A percentile compares a stretch with the other conserved stretches of the same genome.
These are phyloP conservation scores for Alcedo quadribrachys DNA, from an alignment of 2,797 vertebrate species.

Conservation along the genomic window DNA sequence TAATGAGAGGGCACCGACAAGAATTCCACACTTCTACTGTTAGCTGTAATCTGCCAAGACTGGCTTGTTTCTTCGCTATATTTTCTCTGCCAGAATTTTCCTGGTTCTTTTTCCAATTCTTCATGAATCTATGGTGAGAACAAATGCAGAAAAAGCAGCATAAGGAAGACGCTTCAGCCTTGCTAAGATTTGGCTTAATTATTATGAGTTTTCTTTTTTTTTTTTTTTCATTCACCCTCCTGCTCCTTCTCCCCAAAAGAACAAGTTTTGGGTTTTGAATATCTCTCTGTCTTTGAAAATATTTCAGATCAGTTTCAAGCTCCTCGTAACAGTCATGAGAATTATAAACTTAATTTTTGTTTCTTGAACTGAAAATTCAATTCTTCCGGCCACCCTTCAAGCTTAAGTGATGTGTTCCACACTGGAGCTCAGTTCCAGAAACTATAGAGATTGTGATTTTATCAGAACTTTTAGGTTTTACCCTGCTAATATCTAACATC, in stretches of 20 bases:
- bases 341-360: neutral
- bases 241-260: slow-evolving; percentile 53
- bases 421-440: neutral
- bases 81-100: slow-evolving; percentile 70
- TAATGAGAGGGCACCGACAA: slow-evolving; percentile 62
- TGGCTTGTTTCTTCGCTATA: slow-evolving; percentile 49
- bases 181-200: slow-evolving; percentile 67
- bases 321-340: neutral
- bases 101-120: slow-evolving; percentile 65
- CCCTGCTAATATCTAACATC: neutral
- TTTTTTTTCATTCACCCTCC: slow-evolving; percentile 42
- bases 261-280: slow-evolving; percentile 37
- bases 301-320: slow-evolving; percentile 22
- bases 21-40: slow-evolving; percentile 62
- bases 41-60: slow-evolving; percentile 68
- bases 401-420: neutral
- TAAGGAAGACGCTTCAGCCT: slow-evolving; percentile 62
- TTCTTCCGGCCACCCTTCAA: neutral
- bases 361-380: neutral
- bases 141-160: slow-evolving; percentile 68
- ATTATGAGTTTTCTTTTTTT: slow-evolving; percentile 16
- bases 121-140: slow-evolving; percentile 66
- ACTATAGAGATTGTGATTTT: neutral
- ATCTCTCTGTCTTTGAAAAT: slow-evolving; percentile 8
- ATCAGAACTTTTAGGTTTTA: neutral